phyloP scores from a whole-genome alignment of 2,113 vertebrate genomes.

The Grammomys dolichurus region DNA sequence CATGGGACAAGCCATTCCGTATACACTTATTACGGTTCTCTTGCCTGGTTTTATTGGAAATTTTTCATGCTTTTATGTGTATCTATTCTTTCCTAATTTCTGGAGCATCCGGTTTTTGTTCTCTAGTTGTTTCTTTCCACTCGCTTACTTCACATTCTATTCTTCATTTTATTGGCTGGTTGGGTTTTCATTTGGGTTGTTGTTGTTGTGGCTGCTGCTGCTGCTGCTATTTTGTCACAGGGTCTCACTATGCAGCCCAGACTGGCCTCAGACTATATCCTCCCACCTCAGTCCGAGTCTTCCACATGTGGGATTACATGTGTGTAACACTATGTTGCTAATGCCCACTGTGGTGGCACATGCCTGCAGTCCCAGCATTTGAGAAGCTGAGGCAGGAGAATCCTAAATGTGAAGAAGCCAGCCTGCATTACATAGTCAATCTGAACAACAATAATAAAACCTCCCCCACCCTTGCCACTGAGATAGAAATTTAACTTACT shows the following conservation, averaged over 20 bases:
- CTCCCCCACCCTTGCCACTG: neutral
- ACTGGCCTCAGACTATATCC: neutral
- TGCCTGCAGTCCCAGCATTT: neutral
- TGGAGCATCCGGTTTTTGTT: neutral
- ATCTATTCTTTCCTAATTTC: neutral
- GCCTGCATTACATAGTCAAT: neutral
- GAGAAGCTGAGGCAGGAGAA: neutral
- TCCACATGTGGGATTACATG: neutral
- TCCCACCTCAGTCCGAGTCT: neutral
- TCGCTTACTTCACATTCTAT: neutral
- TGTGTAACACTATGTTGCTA: neutral
- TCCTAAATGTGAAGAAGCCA: neutral
- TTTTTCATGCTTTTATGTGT: neutral
- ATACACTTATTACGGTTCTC: neutral
- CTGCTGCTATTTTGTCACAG: neutral
- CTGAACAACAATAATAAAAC: neutral
- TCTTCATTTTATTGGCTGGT: neutral
- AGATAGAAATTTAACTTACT: neutral
- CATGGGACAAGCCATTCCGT: neutral
- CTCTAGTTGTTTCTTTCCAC: neutral
- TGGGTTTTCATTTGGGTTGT: neutral
- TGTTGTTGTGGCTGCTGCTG: neutral
- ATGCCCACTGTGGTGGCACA: neutral
- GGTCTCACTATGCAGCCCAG: neutral
- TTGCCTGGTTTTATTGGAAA: neutral